phyloP scores from a whole-genome alignment of 2,797 vertebrate species.

The Toxotes lorentzi region DNA sequence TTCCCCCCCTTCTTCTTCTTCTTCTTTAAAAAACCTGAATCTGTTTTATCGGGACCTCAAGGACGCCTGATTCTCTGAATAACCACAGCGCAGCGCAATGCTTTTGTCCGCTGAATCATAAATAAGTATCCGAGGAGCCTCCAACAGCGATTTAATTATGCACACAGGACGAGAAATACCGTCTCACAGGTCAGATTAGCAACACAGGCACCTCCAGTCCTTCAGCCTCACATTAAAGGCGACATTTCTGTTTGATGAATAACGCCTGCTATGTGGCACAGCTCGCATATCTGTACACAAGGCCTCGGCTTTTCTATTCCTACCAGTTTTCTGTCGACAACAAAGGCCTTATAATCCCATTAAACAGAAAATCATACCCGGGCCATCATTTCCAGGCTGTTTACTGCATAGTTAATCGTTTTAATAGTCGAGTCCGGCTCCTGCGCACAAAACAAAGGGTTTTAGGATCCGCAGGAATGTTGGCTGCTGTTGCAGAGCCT shows the following conservation, averaged over 20 bases:
- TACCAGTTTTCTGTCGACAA: slow-evolving; percentile 65
- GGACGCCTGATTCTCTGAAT: slow-evolving; percentile 64
- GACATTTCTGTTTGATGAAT: slow-evolving; percentile 65
- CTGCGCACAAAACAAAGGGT: slow-evolving; percentile 84
- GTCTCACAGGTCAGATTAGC: slow-evolving; percentile 53
- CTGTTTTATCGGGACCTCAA: slow-evolving; percentile 61
- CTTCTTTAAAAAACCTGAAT: slow-evolving; percentile 42
- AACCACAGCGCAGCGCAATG: slow-evolving; percentile 68
- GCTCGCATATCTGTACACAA: slow-evolving; percentile 81
- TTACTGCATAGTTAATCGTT: slow-evolving; percentile 82
- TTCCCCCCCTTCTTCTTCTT: neutral
- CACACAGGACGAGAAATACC: slow-evolving; percentile 52
- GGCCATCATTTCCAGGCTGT: slow-evolving; percentile 64
- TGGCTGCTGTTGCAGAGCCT: slow-evolving; percentile 69
- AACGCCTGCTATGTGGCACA: slow-evolving; percentile 72
- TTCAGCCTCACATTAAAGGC: slow-evolving; percentile 62
- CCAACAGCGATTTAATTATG: slow-evolving; percentile 61
- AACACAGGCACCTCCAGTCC: slow-evolving; percentile 45
- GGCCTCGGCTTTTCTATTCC: slow-evolving; percentile 70
- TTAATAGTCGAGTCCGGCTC: slow-evolving; percentile 74
- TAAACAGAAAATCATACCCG: slow-evolving; percentile 57
- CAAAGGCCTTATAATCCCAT: slow-evolving; percentile 68
- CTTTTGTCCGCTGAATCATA: slow-evolving; percentile 75
- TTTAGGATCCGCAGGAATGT: slow-evolving; percentile 84
- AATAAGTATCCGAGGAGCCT: slow-evolving; percentile 67